Evolutionary conservation across 2,113 vertebrate species (phyloP).

Genomic region (Oreochromis niloticus): DNA sequence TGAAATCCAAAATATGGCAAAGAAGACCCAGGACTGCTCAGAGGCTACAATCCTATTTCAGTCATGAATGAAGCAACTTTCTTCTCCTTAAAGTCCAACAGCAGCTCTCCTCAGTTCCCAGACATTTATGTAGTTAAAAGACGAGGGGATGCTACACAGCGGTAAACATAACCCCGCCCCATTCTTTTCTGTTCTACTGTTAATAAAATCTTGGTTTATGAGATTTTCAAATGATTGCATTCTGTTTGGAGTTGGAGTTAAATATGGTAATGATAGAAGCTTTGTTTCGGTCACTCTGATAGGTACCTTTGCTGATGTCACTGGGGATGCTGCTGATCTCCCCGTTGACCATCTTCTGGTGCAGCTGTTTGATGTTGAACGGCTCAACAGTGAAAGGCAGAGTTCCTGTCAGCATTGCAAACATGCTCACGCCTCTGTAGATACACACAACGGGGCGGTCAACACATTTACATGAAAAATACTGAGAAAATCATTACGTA

Average conservation of each 20-base stretch:
- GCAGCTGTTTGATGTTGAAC: constrained; percentile 82
- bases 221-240: background rate
- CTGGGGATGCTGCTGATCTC: constrained; percentile 76
- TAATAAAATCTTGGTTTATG: background rate
- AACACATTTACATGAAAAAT: background rate
- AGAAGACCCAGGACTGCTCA: background rate
- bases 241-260: background rate
- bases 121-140: accelerated
- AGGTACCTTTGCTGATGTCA: constrained; percentile 77
- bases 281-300: background rate
- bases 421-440: constrained; percentile 78
- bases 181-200: accelerated
- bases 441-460: background rate
- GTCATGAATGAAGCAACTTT: background rate
- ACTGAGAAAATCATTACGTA: background rate
- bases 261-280: accelerated
- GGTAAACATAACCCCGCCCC: accelerated
- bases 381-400: constrained; percentile 79
- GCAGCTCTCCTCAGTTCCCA: background rate
- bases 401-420: constrained; percentile 80
- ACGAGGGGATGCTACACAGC: background rate
- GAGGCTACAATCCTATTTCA: background rate
- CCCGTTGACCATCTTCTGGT: constrained; percentile 79
- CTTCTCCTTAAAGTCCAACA: background rate
- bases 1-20: background rate